A percentile compares a stretch with the other conserved stretches of the same genome.
Conservation (phyloP, 1,140 invertebrate genomes). For the Caenorhabditis latens region DNA sequence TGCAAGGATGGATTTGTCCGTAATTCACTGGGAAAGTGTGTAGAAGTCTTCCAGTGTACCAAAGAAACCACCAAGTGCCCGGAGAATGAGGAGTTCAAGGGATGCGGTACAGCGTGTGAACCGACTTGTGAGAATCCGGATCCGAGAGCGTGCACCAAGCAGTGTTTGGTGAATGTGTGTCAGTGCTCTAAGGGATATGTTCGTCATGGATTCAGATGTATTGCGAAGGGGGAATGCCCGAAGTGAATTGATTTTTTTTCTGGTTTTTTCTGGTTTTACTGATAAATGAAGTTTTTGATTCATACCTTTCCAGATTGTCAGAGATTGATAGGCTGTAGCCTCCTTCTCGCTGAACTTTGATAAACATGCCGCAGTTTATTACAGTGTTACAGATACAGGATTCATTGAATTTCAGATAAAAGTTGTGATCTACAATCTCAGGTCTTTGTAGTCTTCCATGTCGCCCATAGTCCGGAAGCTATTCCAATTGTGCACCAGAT, state of each 20-base stretch:
- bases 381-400: too few relatives aligned
- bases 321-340: too few relatives aligned
- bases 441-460: too few relatives aligned
- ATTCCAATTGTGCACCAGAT: too few relatives aligned
- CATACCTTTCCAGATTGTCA: too few relatives aligned
- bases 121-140: conserved; percentile 27
- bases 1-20: conserved; percentile 40
- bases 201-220: conserved; percentile 58
- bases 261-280: not conserved
- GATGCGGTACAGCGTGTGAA: conserved; percentile 29
- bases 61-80: conserved; percentile 44
- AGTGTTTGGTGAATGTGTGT: conserved; percentile 62
- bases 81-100: conserved; percentile 18
- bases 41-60: conserved; percentile 15
- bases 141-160: conserved; percentile 45
- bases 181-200: conserved; percentile 63
- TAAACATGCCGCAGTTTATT: too few relatives aligned
- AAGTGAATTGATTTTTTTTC: not conserved
- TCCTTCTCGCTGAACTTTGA: too few relatives aligned
- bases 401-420: too few relatives aligned
- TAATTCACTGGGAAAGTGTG: conserved; percentile 23
- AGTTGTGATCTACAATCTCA: too few relatives aligned
- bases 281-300: not conserved
- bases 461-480: too few relatives aligned
- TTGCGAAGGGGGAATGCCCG: conserved; percentile 55